Conservation (phyloP, 2,797 vertebrate species). For the Phoebastria nigripes region DNA sequence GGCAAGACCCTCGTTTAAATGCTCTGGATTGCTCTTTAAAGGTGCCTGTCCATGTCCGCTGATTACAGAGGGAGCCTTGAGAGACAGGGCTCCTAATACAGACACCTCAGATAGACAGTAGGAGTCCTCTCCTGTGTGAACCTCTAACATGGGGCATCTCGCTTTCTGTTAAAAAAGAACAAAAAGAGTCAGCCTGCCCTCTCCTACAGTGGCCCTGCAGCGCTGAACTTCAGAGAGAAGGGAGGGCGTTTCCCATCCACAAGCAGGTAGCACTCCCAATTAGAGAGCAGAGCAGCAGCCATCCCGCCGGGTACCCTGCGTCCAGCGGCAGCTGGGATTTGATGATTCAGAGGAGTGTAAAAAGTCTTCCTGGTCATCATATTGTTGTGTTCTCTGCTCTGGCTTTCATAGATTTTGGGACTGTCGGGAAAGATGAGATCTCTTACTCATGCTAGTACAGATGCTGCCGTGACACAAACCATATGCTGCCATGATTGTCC, state of each 20-base stretch:
- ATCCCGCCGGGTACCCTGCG: fast-evolving
- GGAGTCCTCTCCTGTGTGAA: neutral
- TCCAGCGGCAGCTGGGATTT: neutral
- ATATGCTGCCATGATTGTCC: neutral
- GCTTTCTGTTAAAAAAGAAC: neutral
- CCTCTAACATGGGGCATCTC: neutral
- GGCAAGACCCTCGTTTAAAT: neutral
- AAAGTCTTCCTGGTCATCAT: neutral
- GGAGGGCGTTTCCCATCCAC: neutral
- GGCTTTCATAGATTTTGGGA: neutral
- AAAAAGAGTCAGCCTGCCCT: neutral
- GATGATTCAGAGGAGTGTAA: neutral
- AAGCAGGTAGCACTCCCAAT: neutral
- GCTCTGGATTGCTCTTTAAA: neutral
- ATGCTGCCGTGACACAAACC: neutral
- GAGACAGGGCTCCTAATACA: neutral
- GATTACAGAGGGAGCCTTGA: neutral
- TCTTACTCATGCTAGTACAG: neutral
- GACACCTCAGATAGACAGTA: neutral
- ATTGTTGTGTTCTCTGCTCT: neutral
- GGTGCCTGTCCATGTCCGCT: neutral
- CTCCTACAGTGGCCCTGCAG: neutral
- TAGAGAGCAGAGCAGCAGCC: neutral
- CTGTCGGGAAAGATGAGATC: neutral
- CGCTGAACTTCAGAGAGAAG: neutral